These are phyloP conservation scores for Caenorhabditis afra DNA, from an alignment of 2,888 invertebrate species.

Conservation along the genomic window DNA sequence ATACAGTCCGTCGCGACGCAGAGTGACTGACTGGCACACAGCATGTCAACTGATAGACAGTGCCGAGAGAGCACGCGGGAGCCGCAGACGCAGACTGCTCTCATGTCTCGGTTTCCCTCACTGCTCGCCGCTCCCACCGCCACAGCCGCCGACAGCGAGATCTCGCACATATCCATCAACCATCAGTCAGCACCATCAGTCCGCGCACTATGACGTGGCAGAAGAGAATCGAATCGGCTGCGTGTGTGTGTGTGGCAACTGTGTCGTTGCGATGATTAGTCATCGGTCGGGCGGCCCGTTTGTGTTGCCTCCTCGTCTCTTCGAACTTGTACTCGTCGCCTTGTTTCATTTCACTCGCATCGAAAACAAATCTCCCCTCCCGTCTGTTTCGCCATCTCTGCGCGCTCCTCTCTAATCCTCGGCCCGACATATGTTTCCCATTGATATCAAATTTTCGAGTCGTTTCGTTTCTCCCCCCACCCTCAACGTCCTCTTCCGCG, in stretches of 20 bases:
- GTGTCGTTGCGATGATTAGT: conserved; percentile 35
- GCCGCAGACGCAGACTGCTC: conserved; percentile 34
- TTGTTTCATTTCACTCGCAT: conserved; percentile 37
- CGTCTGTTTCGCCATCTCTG: conserved; percentile 10
- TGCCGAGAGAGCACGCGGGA: conserved; percentile 8
- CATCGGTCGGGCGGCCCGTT: conserved; percentile 30
- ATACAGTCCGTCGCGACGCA: conserved; percentile 46
- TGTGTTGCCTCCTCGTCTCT: neutral
- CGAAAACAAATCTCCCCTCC: conserved; percentile 30
- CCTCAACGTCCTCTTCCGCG: conserved; percentile 14
- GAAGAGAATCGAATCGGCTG: neutral
- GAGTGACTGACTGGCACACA: conserved; percentile 31
- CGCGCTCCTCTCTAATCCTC: conserved; percentile 33
- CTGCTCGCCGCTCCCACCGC: conserved; percentile 22
- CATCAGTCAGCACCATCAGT: too few relatives aligned
- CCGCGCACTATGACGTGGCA: conserved; percentile 21
- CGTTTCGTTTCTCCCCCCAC: conserved; percentile 17
- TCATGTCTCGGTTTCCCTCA: conserved; percentile 27
- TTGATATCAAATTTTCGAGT: conserved; percentile 59
- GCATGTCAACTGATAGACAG: conserved; percentile 55
- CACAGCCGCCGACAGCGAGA: neutral
- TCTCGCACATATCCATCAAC: conserved; percentile 7
- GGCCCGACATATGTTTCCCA: conserved; percentile 55
- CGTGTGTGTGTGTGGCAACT: neutral
- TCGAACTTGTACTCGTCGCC: conserved; percentile 47